Base-by-base conservation (phyloP, 1,140 invertebrate genomes). In the Brachionus manjavacas region DNA sequence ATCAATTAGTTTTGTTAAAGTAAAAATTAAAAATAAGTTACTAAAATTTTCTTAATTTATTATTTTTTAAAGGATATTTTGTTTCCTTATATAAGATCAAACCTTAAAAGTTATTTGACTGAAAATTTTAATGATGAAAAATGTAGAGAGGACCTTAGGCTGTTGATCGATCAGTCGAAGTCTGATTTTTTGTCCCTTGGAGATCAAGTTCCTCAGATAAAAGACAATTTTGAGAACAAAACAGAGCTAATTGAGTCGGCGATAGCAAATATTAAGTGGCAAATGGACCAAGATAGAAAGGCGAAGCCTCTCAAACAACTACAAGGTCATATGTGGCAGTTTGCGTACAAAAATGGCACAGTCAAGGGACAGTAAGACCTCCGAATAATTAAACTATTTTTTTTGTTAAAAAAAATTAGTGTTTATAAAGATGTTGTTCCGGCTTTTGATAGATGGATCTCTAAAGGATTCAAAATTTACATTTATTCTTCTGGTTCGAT, bases 401-500 rank as follows among this genome's bases (percentile, higher is more conserved):
- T 46, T 78, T 4, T 12, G 12, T 11, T 9, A 49, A 25, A 49
- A 12, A 79, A 49, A 25, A 14, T 35, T 91, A 96, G 95, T 88
- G 91, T 97, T 66, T 97, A 93, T 88, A 92, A 94, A 25, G 96
- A 98, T 90, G 95, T 96, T 1, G 90, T 91, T 2, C 90, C 90
- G 80, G 92, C 93, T 12, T 90, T 98, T 49, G 91, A 94, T 87
- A 88, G 91, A 83, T 94, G 95, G 93, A 89, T 88, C 14, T 87
- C 90, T 0, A 87, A 90, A 68, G 92, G 92, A 7, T 92, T 93
- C 81, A 92, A 92, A 85, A 89, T 97, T 43, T 95, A 93, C 86
- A 92, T 97, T 70, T 98, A 95, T 87, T 97, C 95, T 0, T 96
- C 95, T 76, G 96, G 96, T 64, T 96, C 94, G 86, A 92, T 95